Base-by-base conservation (phyloP, 2,113 vertebrate species). In the Pimephales promelas region DNA sequence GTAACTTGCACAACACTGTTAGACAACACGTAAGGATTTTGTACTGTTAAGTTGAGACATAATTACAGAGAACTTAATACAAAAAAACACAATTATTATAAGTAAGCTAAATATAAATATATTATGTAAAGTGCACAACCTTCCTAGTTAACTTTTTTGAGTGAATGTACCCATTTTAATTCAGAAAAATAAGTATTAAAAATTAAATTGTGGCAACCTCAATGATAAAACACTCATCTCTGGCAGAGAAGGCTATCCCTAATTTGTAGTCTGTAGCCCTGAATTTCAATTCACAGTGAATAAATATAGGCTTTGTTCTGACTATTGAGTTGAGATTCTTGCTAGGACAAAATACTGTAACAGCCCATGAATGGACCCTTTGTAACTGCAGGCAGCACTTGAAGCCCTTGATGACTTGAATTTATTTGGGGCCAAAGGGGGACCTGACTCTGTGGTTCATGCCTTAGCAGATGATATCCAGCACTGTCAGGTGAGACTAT, bases 351-450 rank as follows among this genome's bases (percentile, higher is more conserved):
- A 86, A 34, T 83, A 47, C 47, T 31, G 31, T 49, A 57, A 64
- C 40, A 64, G 11, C 54, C 28, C n/a, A 10, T 82, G 22, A 88
- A 86, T 64, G 11, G 14, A 72, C 10, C 4, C 45, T 72, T 85
- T 81, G 66, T 93, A 72, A n/a, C 72, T 71, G 9, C 87, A 99
- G 98, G 98, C 97, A 84, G 97, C 98, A 47, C 90, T 99, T 71
- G 97, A 99, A 91, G 97, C 97, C 2, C 86, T 99, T 87, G 97
- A 99, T 90, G 97, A 98, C 45, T 91, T 99, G 59, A 96, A 99
- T 91, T 93, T 99, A 78, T 99, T 99, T 89, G 98, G 98, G 71
- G 96, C 96, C 3, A 97, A 98, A 89, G 98, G 98, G 83, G 96
- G 98, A 20, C 98, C 97, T 0, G 94, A 96, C 34, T 98, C 98